Conservation (phyloP, 2,888 invertebrate genomes). For the Eristalis arbustorum region DNA sequence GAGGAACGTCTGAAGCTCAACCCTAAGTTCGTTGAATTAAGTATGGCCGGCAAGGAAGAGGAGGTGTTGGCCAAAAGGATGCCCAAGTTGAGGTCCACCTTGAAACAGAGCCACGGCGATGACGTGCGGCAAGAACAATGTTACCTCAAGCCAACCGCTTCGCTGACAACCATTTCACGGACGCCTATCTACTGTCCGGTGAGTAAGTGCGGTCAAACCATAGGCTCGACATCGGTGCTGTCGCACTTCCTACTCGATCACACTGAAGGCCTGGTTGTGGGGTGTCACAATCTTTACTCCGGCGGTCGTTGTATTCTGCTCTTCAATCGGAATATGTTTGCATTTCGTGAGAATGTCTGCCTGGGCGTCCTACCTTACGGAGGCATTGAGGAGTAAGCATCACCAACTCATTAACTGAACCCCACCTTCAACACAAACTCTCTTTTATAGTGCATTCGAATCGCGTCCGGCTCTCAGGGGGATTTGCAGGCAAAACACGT, state of each 20-base stretch:
- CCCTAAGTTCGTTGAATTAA: constrained; percentile 72
- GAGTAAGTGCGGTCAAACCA: constrained; percentile 71
- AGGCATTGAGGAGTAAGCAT: constrained; percentile 67
- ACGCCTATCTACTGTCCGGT: constrained; percentile 75
- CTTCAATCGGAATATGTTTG: constrained; percentile 72
- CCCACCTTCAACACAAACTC: background rate
- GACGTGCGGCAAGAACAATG: constrained; percentile 61
- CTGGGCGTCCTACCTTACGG: constrained; percentile 74
- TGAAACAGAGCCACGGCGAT: constrained; percentile 27
- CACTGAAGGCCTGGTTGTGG: constrained; percentile 72
- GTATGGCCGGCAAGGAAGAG: constrained; percentile 43
- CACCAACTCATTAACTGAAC: background rate
- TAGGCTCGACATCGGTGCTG: constrained; percentile 73
- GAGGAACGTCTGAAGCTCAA: constrained; percentile 72
- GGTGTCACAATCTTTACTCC: constrained; percentile 72
- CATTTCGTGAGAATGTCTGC: constrained; percentile 73
- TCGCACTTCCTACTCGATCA: constrained; percentile 75
- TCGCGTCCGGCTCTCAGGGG: constrained; percentile 73
- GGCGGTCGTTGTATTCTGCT: constrained; percentile 71
- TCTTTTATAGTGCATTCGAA: constrained; percentile 4
- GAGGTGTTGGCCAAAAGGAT: constrained; percentile 70
- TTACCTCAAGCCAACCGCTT: constrained; percentile 45
- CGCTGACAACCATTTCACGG: constrained; percentile 72
- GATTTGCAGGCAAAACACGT: constrained; percentile 74
- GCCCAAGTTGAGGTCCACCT: constrained; percentile 65